A percentile compares a stretch with the other conserved stretches of the same genome.
phyloP scores from a whole-genome alignment of 2,113 vertebrate species.

The Potamarius usumacintae region DNA sequence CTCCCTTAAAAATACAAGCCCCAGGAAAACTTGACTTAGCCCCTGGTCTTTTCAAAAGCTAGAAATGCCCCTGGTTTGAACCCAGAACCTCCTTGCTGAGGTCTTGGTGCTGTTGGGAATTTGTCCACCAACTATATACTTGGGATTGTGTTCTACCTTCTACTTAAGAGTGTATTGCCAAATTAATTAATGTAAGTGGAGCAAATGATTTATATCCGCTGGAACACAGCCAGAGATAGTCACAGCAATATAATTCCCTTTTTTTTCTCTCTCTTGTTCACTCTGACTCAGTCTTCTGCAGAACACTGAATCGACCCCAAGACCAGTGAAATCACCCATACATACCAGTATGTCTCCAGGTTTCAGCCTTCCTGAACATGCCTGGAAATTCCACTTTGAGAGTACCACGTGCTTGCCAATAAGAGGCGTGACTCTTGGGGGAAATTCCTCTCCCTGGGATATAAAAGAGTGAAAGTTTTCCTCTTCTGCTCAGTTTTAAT shows the following conservation, averaged over 20 bases:
- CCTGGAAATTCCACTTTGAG: not conserved
- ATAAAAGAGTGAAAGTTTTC: constrained; percentile 58
- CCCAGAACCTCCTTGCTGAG: not conserved
- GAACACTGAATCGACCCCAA: not conserved
- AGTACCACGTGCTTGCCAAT: constrained; percentile 57
- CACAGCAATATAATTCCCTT: no score
- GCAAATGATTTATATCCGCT: not conserved
- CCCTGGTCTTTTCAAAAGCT: no score
- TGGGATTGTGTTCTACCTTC: not conserved
- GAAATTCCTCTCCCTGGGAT: constrained; percentile 40
- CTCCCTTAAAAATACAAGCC: no score
- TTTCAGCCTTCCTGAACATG: not conserved
- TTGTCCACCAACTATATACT: not conserved
- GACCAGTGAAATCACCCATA: no score
- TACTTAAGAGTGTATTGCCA: not conserved
- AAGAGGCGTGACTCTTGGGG: constrained; percentile 52
- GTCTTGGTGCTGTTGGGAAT: not conserved
- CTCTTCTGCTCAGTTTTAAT: constrained; percentile 33
- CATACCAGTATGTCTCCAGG: no score
- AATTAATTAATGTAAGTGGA: not conserved
- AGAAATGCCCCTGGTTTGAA: no score
- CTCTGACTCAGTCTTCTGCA: not conserved
- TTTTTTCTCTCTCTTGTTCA: not conserved
- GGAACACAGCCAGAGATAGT: not conserved
- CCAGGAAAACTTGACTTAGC: no score